Evolutionary conservation across 2,888 invertebrate species (phyloP).

Genomic region (Trissolcus brochymenae): DNA sequence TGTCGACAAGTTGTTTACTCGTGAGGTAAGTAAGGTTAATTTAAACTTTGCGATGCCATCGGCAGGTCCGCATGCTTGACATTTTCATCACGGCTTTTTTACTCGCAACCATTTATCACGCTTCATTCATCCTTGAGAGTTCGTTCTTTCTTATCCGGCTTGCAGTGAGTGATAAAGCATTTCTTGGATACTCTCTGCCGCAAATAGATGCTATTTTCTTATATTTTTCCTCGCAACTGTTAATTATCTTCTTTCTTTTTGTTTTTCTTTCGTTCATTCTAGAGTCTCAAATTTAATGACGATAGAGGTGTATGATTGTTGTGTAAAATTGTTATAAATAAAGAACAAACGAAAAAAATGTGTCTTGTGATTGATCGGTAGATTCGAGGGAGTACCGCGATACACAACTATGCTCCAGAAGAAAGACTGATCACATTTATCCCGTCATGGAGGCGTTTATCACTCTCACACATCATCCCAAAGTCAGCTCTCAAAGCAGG

Average conservation of each 20-base stretch:
- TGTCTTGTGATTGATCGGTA: slow-evolving; percentile 39
- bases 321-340: background rate
- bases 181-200: too few relatives aligned
- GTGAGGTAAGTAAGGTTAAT: slow-evolving; percentile 79
- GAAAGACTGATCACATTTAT: slow-evolving; percentile 73
- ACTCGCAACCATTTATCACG: background rate
- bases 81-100: slow-evolving; percentile 20
- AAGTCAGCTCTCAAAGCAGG: slow-evolving; percentile 74
- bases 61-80: slow-evolving; percentile 60
- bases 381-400: slow-evolving; percentile 72
- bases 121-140: background rate
- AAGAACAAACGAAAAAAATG: background rate
- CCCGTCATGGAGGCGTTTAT: slow-evolving; percentile 72
- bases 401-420: slow-evolving; percentile 72
- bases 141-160: too few relatives aligned
- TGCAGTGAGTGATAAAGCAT: too few relatives aligned
- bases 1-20: slow-evolving; percentile 79
- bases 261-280: too few relatives aligned
- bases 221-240: too few relatives aligned
- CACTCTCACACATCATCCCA: slow-evolving; percentile 71
- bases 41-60: slow-evolving; percentile 38
- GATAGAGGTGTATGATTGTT: too few relatives aligned
- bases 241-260: too few relatives aligned
- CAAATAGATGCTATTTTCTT: too few relatives aligned
- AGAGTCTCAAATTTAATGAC: too few relatives aligned